Evolutionary conservation across 2,113 vertebrate genomes (phyloP), one percentile per base, ranked within the genome.

Genomic region (Thomomys bottae): DNA sequence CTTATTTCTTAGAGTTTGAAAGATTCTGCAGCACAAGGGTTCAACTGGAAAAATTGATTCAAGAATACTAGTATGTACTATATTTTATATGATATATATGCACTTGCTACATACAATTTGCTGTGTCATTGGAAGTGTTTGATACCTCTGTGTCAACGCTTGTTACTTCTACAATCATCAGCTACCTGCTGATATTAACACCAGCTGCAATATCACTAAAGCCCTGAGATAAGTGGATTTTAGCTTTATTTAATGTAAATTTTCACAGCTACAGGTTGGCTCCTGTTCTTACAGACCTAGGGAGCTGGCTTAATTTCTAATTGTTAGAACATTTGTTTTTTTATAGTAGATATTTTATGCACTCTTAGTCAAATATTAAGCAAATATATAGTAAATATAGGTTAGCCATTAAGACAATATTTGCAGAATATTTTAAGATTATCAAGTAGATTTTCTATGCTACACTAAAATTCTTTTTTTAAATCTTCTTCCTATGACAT

Each of bases 381-480:
- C 75, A 86, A 34, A 73, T 32, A 88, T 23, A 26, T 40, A 77
- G 71, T 42, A 68, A 76, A 70, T 36, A 36, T 63, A 26, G 2
- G 73, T 66, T 73, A 32, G 70, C 89, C 38, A 68, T n/a, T 26
- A n/a, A 54, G 76, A 87, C 0, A 49, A 20, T 88, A 82, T 15
- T 54, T 54, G 17, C 14, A 54, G 49, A 80, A 82, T 77, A 68
- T 45, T 85, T 84, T 24, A 8, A n/a, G 45, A 88, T 17, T 66
- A 66, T 9, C 24, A 20, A 63, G 24, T 67, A 21, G 10, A 66
- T 71, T 73, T 77, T 71, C 66, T 64, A 8, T 36, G 32, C 63
- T 87, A 21, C 61, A 63, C 1, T 88, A 75, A 82, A 70, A 92
- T 89, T 84, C 49, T 32, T 79, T n/a, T n/a, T n/a, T n/a, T n/a